Percentiles rank a stretch among this genome's conserved stretches.
Conservation (phyloP, 2,113 vertebrate genomes). For the Scophthalmus maximus region DNA sequence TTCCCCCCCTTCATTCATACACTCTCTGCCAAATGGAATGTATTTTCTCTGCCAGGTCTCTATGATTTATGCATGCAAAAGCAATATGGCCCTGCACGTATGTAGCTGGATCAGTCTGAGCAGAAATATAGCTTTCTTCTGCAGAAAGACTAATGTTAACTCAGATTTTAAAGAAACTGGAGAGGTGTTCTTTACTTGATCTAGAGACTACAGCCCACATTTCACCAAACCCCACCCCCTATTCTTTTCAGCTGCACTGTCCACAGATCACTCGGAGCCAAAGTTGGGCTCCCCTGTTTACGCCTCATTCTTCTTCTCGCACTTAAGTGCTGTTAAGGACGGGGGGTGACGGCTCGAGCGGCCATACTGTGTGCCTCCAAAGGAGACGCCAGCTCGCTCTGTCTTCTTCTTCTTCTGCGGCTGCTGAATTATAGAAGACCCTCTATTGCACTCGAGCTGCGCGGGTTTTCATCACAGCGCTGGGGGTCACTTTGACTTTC, state of each 20-base stretch:
- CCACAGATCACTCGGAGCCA: constrained; percentile 26
- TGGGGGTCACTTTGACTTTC: constrained; percentile 79
- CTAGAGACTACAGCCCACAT: too few species aligned
- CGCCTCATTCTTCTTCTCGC: constrained; percentile 39
- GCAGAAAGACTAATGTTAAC: constrained; percentile 28
- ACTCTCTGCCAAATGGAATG: constrained; percentile 56
- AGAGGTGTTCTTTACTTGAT: background rate
- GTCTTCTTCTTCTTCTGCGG: constrained; percentile 71
- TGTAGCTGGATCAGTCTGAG: constrained; percentile 53
- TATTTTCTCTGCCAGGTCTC: constrained; percentile 45
- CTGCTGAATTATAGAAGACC: constrained; percentile 80
- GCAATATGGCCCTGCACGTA: constrained; percentile 57
- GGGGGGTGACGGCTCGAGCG: constrained; percentile 1
- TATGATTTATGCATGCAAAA: constrained; percentile 67
- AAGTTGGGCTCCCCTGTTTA: constrained; percentile 31
- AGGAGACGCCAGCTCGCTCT: constrained; percentile 37
- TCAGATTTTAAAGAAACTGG: background rate
- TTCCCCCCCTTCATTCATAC: constrained; percentile 48
- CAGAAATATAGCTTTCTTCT: constrained; percentile 50
- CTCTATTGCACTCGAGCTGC: constrained; percentile 73
- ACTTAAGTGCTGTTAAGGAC: constrained; percentile 45
- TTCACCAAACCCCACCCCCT: constrained; percentile 26
- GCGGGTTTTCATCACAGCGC: constrained; percentile 76
- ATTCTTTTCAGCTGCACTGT: constrained; percentile 29
- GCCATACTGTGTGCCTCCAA: constrained; percentile 37